Evolutionary conservation across 2,113 vertebrate genomes (phyloP).

Genomic region (Amblyopsis rosae): DNA sequence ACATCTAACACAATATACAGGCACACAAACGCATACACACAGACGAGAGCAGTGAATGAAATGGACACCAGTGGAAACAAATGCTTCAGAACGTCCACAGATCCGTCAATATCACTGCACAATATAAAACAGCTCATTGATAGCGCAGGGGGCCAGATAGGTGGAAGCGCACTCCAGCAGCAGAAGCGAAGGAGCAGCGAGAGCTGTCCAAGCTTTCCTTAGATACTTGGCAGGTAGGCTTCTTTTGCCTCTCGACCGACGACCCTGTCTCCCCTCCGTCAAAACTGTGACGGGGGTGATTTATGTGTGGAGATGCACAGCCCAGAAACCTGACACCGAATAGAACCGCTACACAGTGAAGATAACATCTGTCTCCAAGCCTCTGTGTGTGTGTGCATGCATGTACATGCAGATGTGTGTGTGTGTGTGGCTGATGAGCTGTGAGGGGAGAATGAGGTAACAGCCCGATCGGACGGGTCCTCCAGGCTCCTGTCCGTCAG

Average conservation of each 20-base stretch:
- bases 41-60: conserved; percentile 23
- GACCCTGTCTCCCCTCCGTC: conserved; percentile 52
- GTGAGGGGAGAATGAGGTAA: neutral
- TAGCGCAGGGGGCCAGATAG: conserved; percentile 47
- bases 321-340: conserved; percentile 68
- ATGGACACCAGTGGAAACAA: conserved; percentile 50
- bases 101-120: conserved; percentile 57
- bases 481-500: conserved; percentile 65
- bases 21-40: conserved; percentile 11
- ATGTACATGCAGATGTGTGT: conserved; percentile 1
- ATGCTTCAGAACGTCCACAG: conserved; percentile 51
- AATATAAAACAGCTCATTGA: conserved; percentile 61
- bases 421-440: conserved; percentile 1
- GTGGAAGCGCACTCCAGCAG: conserved; percentile 50
- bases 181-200: conserved; percentile 40
- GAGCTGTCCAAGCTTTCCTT: conserved; percentile 56
- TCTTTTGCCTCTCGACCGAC: conserved; percentile 47
- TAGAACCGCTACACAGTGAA: conserved; percentile 64
- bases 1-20: neutral
- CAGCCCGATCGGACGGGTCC: conserved; percentile 38
- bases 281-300: conserved; percentile 67
- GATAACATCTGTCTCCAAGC: conserved; percentile 61
- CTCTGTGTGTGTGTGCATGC: conserved; percentile 26
- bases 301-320: conserved; percentile 66
- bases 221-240: conserved; percentile 59